phyloP scores from a whole-genome alignment of 2,797 vertebrate genomes.

The Sebastes hubbsi region DNA sequence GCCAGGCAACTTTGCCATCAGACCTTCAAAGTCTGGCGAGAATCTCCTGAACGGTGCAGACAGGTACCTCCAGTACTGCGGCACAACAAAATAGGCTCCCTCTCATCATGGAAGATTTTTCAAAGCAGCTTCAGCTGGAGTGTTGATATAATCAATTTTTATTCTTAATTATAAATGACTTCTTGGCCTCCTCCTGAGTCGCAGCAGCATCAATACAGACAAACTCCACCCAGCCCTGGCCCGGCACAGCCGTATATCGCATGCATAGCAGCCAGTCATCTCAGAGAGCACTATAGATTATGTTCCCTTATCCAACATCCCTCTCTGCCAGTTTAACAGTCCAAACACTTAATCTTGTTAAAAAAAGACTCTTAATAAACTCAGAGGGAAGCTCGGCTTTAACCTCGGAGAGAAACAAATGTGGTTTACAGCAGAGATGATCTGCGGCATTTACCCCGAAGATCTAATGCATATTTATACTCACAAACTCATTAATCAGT shows the following conservation, averaged over 20 bases:
- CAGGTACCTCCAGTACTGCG: not conserved
- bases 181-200: conserved; percentile 23
- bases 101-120: conserved; percentile 30
- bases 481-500: conserved; percentile 55
- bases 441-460: conserved; percentile 48
- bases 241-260: not conserved
- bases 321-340: conserved; percentile 35
- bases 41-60: conserved; percentile 19
- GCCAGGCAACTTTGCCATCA: conserved; percentile 43
- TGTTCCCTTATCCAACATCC: conserved; percentile 16
- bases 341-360: conserved; percentile 65
- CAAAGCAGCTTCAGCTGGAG: conserved; percentile 29
- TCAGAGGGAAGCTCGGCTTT: conserved; percentile 31
- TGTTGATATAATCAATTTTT: conserved; percentile 51
- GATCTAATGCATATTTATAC: conserved; percentile 65
- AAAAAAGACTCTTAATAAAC: conserved; percentile 56
- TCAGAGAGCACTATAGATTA: conserved; percentile 23
- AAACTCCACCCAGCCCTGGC: conserved; percentile 13
- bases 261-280: conserved; percentile 11
- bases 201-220: conserved; percentile 36
- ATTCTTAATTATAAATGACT: conserved; percentile 50
- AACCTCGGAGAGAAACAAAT: conserved; percentile 54
- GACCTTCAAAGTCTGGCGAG: conserved; percentile 10
- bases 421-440: conserved; percentile 49
- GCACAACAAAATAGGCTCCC: not conserved